Base-by-base conservation (phyloP, 2,113 vertebrate species). In the Lota lota region DNA sequence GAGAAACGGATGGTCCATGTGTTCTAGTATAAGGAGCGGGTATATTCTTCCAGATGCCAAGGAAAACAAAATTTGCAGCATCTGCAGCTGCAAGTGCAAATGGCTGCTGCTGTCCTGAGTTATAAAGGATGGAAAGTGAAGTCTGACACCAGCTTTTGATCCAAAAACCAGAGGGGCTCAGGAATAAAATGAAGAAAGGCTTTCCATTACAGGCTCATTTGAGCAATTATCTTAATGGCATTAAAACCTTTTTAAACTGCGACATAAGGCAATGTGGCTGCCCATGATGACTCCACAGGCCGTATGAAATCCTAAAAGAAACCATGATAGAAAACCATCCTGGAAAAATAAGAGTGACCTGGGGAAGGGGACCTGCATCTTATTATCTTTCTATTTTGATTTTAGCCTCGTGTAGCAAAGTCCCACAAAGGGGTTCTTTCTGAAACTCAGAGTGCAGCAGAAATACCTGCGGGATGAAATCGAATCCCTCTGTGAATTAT, bases 391-490 rank as follows among this genome's bases (percentile, higher is more conserved):
- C 21, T 60, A 60, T 68, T 75, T 74, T 66, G 83, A 79, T 86
- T 88, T 88, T 88, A 47, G 8, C 79, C 72, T 82, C 83, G 78
- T 79, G 83, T 83, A 76, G 83, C 47, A 56, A 70, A 33, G 81
- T 87, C 82, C 81, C 82, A 91, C 81, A 91, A 90, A 87, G 86
- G 79, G 81, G 79, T 79, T 79, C 80, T 80, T 79, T 88, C 83
- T 87, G 83, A 86, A 88, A 75, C 82, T 74, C 64, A 78, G 86
- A 85, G 83, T 78, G 70, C 79, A 40, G 79, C 80, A 47, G 76
- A 79, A 87, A 93, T 90, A 90, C 88, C 85, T 89, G 89, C n/a
- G 80, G 90, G 87, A 91, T 89, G 83, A 91, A 91, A 89, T 88
- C 78, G 88, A 90, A 91, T 83, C 85, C 87, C 80, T 84, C 74